Evolutionary conservation across 1,140 invertebrate genomes (phyloP).

Genomic region (Cyrtorhinus lividipennis): DNA sequence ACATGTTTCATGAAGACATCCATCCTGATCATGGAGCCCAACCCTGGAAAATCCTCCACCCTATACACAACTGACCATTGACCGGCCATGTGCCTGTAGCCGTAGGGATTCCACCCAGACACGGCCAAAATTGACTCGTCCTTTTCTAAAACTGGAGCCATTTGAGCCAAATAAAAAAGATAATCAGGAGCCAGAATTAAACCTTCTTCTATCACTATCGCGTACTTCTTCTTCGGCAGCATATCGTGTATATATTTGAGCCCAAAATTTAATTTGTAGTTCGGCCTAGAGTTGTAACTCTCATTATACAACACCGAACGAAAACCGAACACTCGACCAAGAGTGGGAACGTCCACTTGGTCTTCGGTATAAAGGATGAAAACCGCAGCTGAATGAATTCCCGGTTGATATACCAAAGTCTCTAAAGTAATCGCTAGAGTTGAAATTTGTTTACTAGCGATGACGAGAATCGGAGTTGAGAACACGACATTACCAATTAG

Average conservation of each 20-base stretch:
- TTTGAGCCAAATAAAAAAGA: slow-evolving; percentile 34
- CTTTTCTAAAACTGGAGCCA: slow-evolving; percentile 28
- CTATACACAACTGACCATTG: slow-evolving; percentile 22
- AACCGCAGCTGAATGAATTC: slow-evolving; percentile 30
- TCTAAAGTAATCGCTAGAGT: slow-evolving; percentile 34
- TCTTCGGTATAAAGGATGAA: slow-evolving; percentile 25
- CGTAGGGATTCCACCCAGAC: slow-evolving; percentile 37
- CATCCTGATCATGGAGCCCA: slow-evolving; percentile 22
- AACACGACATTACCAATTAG: slow-evolving; percentile 32
- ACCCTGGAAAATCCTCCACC: slow-evolving; percentile 25
- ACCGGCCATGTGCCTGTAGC: slow-evolving; percentile 23
- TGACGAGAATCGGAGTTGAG: slow-evolving; percentile 33
- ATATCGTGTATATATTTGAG: slow-evolving; percentile 25
- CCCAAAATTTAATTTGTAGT: slow-evolving; percentile 28
- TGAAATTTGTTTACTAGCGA: slow-evolving; percentile 32
- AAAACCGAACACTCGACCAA: slow-evolving; percentile 18
- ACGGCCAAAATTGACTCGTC: slow-evolving; percentile 32
- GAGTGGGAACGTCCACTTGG: slow-evolving; percentile 25
- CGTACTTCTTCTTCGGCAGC: slow-evolving; percentile 28
- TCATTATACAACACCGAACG: slow-evolving; percentile 5
- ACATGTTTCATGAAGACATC: slow-evolving; percentile 18
- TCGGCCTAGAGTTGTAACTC: slow-evolving; percentile 24
- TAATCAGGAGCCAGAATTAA: slow-evolving; percentile 36
- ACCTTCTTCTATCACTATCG: slow-evolving; percentile 36
- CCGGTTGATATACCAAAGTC: slow-evolving; percentile 36